Conservation (phyloP, 2,797 vertebrate genomes). For the Oryzias dopingdopingensis region DNA sequence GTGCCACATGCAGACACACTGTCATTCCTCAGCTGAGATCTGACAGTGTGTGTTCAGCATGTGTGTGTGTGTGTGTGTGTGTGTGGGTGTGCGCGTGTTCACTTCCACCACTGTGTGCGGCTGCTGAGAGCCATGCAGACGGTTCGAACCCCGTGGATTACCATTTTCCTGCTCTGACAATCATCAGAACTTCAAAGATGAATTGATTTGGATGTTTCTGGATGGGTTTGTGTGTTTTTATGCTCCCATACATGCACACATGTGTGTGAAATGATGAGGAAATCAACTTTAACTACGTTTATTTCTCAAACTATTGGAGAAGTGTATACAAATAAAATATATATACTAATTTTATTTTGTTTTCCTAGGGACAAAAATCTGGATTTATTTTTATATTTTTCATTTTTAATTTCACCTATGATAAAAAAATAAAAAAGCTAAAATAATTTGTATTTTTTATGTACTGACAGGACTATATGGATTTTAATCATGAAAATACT, state of each 20-base stretch:
- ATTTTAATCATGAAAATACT: too few species aligned
- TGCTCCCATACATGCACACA: conserved; percentile 32
- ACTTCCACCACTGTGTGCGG: conserved; percentile 26
- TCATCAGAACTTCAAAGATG: conserved; percentile 6
- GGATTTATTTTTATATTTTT: neutral
- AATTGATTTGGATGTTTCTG: conserved; percentile 4
- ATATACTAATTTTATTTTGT: neutral
- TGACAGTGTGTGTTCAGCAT: conserved; percentile 25
- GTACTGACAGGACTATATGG: too few species aligned
- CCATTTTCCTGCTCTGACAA: conserved; percentile 14
- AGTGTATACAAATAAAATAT: too few species aligned
- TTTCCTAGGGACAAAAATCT: neutral
- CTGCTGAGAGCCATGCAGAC: conserved; percentile 5
- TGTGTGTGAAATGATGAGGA: neutral
- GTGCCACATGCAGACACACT: conserved; percentile 22
- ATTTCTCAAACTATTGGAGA: too few species aligned
- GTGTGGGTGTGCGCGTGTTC: neutral
- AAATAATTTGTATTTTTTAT: too few species aligned
- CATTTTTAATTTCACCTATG: neutral
- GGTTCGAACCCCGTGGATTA: conserved; percentile 5
- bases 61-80: conserved; percentile 16
- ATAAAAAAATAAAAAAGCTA: too few species aligned
- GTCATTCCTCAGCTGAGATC: conserved; percentile 26
- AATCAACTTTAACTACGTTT: too few species aligned
- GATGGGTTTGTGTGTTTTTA: conserved; percentile 9